Evolutionary conservation across 2,888 invertebrate genomes (phyloP).

Genomic region (Polyploca ridens): DNA sequence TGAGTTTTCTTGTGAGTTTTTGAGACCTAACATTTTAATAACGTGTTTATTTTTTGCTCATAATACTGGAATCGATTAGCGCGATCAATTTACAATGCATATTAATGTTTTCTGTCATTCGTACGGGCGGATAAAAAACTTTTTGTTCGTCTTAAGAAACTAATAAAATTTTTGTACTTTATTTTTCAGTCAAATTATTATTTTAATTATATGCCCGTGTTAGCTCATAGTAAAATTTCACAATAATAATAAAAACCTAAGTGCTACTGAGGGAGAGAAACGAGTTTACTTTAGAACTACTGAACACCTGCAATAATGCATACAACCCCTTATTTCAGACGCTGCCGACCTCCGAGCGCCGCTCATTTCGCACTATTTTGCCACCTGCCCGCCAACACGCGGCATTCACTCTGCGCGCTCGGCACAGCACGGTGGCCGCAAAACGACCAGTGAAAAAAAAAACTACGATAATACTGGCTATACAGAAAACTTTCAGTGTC

Average conservation of each 20-base stretch:
- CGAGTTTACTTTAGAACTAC: not conserved
- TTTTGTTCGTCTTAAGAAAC: too few relatives aligned
- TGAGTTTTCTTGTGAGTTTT: too few relatives aligned
- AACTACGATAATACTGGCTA: not conserved
- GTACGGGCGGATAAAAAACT: too few relatives aligned
- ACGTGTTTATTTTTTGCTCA: too few relatives aligned
- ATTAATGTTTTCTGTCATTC: too few relatives aligned
- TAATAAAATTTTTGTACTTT: too few relatives aligned
- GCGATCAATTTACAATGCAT: too few relatives aligned
- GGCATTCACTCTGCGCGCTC: conserved; percentile 29
- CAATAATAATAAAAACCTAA: not conserved
- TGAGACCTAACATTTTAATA: too few relatives aligned
- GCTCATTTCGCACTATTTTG: conserved; percentile 31
- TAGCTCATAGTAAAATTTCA: too few relatives aligned
- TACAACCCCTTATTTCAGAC: conserved; percentile 20
- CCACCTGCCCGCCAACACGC: conserved; percentile 20
- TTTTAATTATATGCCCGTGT: too few relatives aligned
- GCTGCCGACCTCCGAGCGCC: conserved; percentile 17
- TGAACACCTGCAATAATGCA: not conserved
- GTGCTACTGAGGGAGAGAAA: not conserved
- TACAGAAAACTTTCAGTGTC: not conserved
- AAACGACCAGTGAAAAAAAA: conserved; percentile 12
- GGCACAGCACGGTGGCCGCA: conserved; percentile 17
- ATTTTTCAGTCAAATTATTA: too few relatives aligned
- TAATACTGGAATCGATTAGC: too few relatives aligned